phyloP scores from a whole-genome alignment of 64 coral and sea anemone species.

The Montipora capricornis region DNA sequence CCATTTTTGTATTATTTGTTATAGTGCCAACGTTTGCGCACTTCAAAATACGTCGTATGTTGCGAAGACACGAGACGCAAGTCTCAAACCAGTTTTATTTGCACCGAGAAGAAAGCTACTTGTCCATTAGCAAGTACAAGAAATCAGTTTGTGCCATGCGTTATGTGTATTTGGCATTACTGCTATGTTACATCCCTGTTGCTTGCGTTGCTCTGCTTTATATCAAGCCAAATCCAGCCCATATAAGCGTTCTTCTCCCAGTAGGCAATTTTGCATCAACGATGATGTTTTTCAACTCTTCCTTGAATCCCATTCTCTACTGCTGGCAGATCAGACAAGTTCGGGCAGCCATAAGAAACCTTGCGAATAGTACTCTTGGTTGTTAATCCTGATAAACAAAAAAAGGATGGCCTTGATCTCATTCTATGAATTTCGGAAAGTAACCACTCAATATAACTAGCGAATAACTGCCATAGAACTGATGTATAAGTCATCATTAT shows the following conservation, averaged over 20 bases:
- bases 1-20: constrained; percentile 13
- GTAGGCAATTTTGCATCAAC: constrained; percentile 28
- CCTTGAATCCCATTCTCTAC: constrained; percentile 24
- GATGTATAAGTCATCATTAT: too few species aligned
- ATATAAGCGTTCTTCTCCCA: neutral
- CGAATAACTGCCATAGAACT: too few species aligned
- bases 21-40: constrained; percentile 26
- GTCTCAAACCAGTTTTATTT: constrained; percentile 31
- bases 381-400: neutral
- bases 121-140: constrained; percentile 43
- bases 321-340: constrained; percentile 37
- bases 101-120: constrained; percentile 37
- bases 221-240: neutral
- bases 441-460: too few species aligned
- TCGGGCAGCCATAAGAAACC: constrained; percentile 5
- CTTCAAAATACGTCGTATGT: constrained; percentile 10
- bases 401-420: too few species aligned
- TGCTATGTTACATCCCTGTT: constrained; percentile 42
- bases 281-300: constrained; percentile 24
- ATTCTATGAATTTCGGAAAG: too few species aligned
- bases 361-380: neutral
- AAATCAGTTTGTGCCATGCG: constrained; percentile 31
- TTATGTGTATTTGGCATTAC: neutral
- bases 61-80: constrained; percentile 6
- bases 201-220: constrained; percentile 7